Conservation (phyloP, 2,113 vertebrate genomes). For the Setophaga petechia region DNA sequence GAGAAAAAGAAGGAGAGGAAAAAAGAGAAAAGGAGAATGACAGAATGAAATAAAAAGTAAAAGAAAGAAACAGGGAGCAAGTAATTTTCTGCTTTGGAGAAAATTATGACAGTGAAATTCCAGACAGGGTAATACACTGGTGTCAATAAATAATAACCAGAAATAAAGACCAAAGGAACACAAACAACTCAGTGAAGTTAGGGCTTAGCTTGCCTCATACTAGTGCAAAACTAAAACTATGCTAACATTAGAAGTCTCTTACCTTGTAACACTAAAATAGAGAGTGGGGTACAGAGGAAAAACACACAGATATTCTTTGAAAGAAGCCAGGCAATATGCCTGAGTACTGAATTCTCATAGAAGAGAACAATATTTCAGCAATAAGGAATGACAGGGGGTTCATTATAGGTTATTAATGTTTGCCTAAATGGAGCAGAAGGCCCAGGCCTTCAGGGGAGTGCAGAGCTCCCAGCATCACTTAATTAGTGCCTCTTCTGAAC, state of each 20-base stretch:
- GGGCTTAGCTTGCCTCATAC: not conserved
- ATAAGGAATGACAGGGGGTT: not conserved
- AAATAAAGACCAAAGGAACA: not conserved
- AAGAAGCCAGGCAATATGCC: not conserved
- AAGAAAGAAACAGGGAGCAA: not conserved
- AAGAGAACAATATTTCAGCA: not conserved
- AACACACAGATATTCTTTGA: not conserved
- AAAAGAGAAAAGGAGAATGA: not conserved
- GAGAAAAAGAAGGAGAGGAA: not conserved
- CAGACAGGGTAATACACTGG: not conserved
- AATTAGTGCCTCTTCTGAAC: not conserved
- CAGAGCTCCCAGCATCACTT: not conserved
- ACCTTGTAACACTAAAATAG: not conserved
- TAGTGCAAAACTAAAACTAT: not conserved
- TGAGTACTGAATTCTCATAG: not conserved
- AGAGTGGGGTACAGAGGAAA: not conserved
- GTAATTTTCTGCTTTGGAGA: not conserved
- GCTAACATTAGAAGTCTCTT: not conserved
- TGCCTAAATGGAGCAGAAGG: slow-evolving; percentile 28
- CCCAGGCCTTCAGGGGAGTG: not conserved
- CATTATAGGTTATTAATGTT: slow-evolving; percentile 23
- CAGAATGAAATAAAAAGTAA: not conserved
- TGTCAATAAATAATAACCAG: not conserved
- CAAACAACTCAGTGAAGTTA: not conserved
- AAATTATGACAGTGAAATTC: not conserved